Percentiles rank a stretch among this genome's conserved stretches.
These are phyloP conservation scores for Apis dorsata DNA, from an alignment of 1,140 invertebrate species.

Conservation along the genomic window DNA sequence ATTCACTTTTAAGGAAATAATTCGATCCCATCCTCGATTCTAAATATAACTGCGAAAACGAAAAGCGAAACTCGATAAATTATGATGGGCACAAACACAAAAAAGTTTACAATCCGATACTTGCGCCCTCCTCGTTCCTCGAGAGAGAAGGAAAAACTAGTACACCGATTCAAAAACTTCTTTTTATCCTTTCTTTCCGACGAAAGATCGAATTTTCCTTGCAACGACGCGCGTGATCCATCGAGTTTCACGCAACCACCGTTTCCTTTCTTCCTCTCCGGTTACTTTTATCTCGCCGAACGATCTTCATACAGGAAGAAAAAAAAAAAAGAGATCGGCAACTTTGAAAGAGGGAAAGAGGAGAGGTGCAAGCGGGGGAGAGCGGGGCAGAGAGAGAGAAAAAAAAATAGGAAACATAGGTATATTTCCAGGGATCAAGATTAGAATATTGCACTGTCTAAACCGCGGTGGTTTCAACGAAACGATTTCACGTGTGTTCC, in stretches of 20 bases:
- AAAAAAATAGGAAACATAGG: constrained; percentile 12
- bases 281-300: not conserved
- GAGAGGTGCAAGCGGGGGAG: not conserved
- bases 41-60: too few species aligned
- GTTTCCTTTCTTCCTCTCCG: not conserved
- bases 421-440: constrained; percentile 59
- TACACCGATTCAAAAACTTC: not conserved
- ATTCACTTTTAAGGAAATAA: too few species aligned
- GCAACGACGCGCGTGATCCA: not conserved
- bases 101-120: too few species aligned
- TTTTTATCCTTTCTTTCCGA: not conserved
- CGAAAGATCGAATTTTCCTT: not conserved
- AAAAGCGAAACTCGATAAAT: too few species aligned
- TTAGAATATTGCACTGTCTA: constrained; percentile 44
- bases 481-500: constrained; percentile 44
- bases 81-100: too few species aligned
- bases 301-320: not conserved
- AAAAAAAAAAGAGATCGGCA: not conserved
- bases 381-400: not conserved
- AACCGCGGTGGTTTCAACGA: constrained; percentile 51
- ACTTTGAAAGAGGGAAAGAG: not conserved
- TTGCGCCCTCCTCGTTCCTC: not conserved
- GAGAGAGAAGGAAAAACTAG: not conserved
- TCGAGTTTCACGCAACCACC: not conserved
- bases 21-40: too few species aligned